phyloP scores from a whole-genome alignment of 1,140 invertebrate species.

The Phymorhynchus buccinoides region DNA sequence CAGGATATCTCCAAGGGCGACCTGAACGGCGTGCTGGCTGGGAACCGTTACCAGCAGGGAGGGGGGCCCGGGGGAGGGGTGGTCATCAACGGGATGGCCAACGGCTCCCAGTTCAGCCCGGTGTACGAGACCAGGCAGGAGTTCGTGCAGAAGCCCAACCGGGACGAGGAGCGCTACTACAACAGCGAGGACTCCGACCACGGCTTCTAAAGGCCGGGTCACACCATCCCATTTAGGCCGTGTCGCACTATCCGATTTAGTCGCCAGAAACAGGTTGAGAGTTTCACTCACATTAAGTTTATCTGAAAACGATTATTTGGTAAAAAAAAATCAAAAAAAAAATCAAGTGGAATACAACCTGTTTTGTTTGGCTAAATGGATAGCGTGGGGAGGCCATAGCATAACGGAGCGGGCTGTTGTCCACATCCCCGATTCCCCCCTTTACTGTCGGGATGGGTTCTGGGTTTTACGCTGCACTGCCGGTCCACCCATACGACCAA shows the following conservation, averaged over 20 bases:
- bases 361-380: neutral
- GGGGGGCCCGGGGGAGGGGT: slow-evolving; percentile 28
- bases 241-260: too few species aligned
- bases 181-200: slow-evolving; percentile 59
- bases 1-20: slow-evolving; percentile 39
- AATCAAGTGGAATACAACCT: neutral
- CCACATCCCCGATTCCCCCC: too few species aligned
- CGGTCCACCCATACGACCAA: too few species aligned
- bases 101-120: slow-evolving; percentile 54
- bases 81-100: neutral
- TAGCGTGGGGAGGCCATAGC: too few species aligned
- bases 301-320: too few species aligned
- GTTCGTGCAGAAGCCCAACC: slow-evolving; percentile 64
- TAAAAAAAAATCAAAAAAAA: too few species aligned
- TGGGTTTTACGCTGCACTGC: too few species aligned
- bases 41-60: slow-evolving; percentile 17
- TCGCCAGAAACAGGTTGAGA: neutral
- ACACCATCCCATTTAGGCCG: too few species aligned
- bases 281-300: neutral
- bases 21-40: slow-evolving; percentile 33
- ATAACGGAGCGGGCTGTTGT: too few species aligned
- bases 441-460: too few species aligned
- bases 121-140: slow-evolving; percentile 68
- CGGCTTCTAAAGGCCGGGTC: slow-evolving; percentile 35
- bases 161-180: slow-evolving; percentile 57